phyloP scores from a whole-genome alignment of 2,113 vertebrate genomes.

The Piaya cayana region DNA sequence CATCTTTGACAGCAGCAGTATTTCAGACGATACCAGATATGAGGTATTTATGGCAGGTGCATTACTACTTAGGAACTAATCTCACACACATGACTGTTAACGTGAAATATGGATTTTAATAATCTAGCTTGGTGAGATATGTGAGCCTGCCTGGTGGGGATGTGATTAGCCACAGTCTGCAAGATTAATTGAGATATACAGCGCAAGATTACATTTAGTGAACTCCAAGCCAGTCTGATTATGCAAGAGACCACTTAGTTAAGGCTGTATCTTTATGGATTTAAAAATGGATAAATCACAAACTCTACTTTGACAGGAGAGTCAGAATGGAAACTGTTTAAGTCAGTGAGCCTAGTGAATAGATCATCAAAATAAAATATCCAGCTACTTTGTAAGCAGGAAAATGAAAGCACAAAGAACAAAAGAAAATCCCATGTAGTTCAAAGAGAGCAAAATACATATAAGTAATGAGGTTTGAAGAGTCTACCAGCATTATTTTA shows the following conservation, averaged over 20 bases:
- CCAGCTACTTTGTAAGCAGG: not conserved
- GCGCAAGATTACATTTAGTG: conserved; percentile 81
- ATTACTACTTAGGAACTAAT: conserved; percentile 81
- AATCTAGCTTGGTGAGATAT: conserved; percentile 84
- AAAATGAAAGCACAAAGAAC: not conserved
- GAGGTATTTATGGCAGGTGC: conserved; percentile 77
- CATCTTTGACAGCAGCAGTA: conserved; percentile 71
- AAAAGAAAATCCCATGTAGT: not conserved
- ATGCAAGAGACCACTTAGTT: conserved; percentile 83
- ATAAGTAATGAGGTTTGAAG: not conserved
- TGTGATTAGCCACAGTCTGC: conserved; percentile 88
- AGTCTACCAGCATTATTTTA: not conserved
- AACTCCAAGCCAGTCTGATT: conserved; percentile 81
- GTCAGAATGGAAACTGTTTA: conserved; percentile 24
- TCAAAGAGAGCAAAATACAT: not conserved
- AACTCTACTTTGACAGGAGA: conserved; percentile 28
- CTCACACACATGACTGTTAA: conserved; percentile 79
- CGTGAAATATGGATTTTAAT: conserved; percentile 91
- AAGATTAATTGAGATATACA: conserved; percentile 93
- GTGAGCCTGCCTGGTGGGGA: conserved; percentile 77
- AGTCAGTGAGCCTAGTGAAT: conserved; percentile 5
- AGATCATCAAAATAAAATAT: not conserved
- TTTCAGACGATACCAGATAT: conserved; percentile 75
- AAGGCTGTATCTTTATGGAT: conserved; percentile 77
- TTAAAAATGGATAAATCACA: conserved; percentile 77